Percentiles rank a stretch among this genome's conserved stretches.
Conservation (phyloP, 53 echinoderm and acorn worm genomes). For the Holothuria scabra region DNA sequence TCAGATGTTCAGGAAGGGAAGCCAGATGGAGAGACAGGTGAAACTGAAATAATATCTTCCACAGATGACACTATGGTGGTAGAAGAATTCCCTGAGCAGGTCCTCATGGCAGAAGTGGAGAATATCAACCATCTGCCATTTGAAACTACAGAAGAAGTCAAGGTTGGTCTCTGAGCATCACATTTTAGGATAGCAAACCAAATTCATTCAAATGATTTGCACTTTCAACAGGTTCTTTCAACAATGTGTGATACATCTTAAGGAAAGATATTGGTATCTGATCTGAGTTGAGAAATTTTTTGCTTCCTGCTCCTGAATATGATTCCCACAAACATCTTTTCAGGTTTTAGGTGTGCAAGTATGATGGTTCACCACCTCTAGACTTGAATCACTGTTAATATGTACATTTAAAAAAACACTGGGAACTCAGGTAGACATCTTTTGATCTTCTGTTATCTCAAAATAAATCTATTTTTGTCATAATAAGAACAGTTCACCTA, state of each 20-base stretch:
- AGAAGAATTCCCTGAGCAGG: constrained; percentile 41
- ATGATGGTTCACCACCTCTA: no score
- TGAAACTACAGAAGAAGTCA: constrained; percentile 88
- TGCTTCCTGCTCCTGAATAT: no score
- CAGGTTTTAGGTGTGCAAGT: no score
- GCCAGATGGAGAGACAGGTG: constrained; percentile 45
- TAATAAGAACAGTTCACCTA: no score
- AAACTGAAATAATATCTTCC: neutral
- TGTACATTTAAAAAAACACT: no score
- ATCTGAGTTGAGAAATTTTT: no score
- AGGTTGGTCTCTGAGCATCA: constrained; percentile 57
- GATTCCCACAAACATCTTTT: no score
- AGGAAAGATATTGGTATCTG: neutral
- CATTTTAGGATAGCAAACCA: neutral
- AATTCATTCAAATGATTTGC: neutral
- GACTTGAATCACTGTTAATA: no score
- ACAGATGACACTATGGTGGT: neutral
- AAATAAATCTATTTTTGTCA: no score
- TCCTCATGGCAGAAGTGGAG: constrained; percentile 94
- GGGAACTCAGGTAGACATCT: no score
- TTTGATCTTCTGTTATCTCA: no score
- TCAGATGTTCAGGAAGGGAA: neutral
- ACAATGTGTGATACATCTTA: neutral
- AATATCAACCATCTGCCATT: constrained; percentile 83
- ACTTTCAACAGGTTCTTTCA: no score